Percentiles rank a stretch among this genome's conserved stretches.
phyloP scores from a whole-genome alignment of 2,888 invertebrate genomes.

The Heliconius erato region DNA sequence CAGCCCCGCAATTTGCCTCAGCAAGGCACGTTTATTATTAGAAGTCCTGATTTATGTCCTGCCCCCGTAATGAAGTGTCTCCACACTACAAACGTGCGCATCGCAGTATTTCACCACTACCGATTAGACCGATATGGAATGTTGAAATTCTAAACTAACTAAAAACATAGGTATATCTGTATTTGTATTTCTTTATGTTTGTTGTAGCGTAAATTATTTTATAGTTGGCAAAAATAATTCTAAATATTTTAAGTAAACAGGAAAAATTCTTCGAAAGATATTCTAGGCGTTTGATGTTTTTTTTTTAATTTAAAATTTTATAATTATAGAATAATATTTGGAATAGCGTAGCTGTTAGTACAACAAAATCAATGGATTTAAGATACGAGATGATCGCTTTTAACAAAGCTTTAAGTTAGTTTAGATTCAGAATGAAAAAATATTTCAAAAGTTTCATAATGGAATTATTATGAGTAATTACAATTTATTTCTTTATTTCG shows the following conservation, averaged over 20 bases:
- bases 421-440: no score
- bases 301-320: not conserved
- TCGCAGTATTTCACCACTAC: slow-evolving; percentile 81
- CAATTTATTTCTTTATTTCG: not conserved
- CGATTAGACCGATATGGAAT: slow-evolving; percentile 68
- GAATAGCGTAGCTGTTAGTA: not conserved
- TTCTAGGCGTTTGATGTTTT: not conserved
- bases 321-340: not conserved
- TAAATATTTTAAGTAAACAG: not conserved
- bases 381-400: no score
- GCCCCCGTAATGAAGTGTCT: slow-evolving; percentile 85
- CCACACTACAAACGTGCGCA: slow-evolving; percentile 81
- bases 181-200: slow-evolving; percentile 33
- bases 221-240: not conserved
- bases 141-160: slow-evolving; percentile 50
- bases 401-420: no score
- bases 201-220: not conserved
- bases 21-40: slow-evolving; percentile 86
- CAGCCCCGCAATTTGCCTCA: slow-evolving; percentile 80
- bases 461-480: no score
- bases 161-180: slow-evolving; percentile 51
- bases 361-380: not conserved
- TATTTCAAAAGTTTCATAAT: no score
- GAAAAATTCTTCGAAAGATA: not conserved
- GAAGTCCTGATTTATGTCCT: slow-evolving; percentile 85